These are phyloP conservation scores for Strix uralensis DNA, from an alignment of 2,113 vertebrate genomes.

Conservation along the genomic window DNA sequence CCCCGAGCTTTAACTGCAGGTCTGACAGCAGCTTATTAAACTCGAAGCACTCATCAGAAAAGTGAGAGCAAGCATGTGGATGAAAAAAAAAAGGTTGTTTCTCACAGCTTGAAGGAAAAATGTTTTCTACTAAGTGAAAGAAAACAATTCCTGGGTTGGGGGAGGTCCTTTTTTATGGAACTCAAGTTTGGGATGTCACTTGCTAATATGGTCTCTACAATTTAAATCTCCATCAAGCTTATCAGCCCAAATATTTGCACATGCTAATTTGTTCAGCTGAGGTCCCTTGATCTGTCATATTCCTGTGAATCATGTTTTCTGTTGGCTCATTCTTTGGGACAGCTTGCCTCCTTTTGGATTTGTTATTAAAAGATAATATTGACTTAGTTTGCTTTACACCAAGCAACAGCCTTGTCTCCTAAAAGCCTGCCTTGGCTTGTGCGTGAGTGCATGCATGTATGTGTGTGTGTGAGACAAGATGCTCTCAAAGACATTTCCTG, in stretches of 20 bases:
- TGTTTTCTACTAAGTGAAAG: background rate
- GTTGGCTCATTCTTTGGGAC: constrained; percentile 60
- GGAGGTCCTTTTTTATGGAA: background rate
- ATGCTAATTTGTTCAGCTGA: constrained; percentile 62
- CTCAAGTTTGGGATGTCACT: constrained; percentile 2
- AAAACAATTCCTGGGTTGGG: background rate
- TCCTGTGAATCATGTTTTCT: constrained; percentile 45
- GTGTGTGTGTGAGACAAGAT: background rate
- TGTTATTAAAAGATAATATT: constrained; percentile 73
- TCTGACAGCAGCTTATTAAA: constrained; percentile 59
- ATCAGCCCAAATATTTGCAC: constrained; percentile 70
- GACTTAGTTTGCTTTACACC: constrained; percentile 48
- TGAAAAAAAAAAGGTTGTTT: background rate
- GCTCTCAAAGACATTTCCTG: constrained; percentile 10
- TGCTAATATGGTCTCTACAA: constrained; percentile 46
- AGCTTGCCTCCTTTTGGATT: constrained; percentile 60
- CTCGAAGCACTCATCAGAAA: background rate
- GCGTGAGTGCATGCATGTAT: background rate
- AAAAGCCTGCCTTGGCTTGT: background rate
- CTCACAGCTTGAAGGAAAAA: background rate
- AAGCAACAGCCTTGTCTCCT: constrained; percentile 13
- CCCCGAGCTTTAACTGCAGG: background rate
- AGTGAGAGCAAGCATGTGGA: background rate
- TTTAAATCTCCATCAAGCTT: constrained; percentile 66
- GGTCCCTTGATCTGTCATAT: constrained; percentile 40